Conservation (phyloP, 2,797 vertebrate species). For the Chelidonichthys spinosus region DNA sequence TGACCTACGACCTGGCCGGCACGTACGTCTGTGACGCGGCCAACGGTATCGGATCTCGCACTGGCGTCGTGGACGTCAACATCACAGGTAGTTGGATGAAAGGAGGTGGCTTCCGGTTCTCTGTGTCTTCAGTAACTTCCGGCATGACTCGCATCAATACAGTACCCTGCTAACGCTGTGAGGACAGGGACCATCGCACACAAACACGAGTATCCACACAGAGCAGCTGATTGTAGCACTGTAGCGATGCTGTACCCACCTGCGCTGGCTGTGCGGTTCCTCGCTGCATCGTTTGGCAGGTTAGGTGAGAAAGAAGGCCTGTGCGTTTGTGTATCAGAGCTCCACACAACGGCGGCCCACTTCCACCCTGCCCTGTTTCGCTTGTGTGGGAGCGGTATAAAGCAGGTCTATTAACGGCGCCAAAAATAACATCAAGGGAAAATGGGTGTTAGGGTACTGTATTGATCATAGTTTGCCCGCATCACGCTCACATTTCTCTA, state of each 20-base stretch:
- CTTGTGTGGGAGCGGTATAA: slow-evolving; percentile 62
- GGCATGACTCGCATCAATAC: slow-evolving; percentile 67
- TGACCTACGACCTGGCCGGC: slow-evolving; percentile 91
- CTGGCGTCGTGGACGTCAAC: slow-evolving; percentile 95
- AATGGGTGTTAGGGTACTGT: slow-evolving; percentile 58
- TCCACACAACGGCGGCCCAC: slow-evolving; percentile 35
- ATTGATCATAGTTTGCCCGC: slow-evolving; percentile 74
- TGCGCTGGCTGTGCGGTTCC: slow-evolving; percentile 13
- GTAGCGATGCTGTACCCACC: slow-evolving; percentile 16
- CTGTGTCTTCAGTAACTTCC: slow-evolving; percentile 15
- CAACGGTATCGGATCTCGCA: slow-evolving; percentile 93
- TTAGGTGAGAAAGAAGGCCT: slow-evolving; percentile 24
- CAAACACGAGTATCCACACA: slow-evolving; percentile 20
- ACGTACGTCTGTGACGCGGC: slow-evolving; percentile 95
- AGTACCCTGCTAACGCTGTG: slow-evolving; percentile 35
- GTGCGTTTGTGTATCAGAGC: slow-evolving; percentile 43
- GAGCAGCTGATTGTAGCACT: slow-evolving; percentile 24
- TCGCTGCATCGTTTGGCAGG: slow-evolving; percentile 39
- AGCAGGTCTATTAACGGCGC: slow-evolving; percentile 64
- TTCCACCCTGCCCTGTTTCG: slow-evolving; percentile 19
- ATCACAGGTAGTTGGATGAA: slow-evolving; percentile 91
- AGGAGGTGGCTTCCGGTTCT: not conserved
- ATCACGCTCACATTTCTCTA: slow-evolving; percentile 69
- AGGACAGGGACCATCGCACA: not conserved
- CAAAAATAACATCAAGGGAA: slow-evolving; percentile 73